phyloP scores from a whole-genome alignment of 2,888 invertebrate species.

The Lycocerus yunnanus region DNA sequence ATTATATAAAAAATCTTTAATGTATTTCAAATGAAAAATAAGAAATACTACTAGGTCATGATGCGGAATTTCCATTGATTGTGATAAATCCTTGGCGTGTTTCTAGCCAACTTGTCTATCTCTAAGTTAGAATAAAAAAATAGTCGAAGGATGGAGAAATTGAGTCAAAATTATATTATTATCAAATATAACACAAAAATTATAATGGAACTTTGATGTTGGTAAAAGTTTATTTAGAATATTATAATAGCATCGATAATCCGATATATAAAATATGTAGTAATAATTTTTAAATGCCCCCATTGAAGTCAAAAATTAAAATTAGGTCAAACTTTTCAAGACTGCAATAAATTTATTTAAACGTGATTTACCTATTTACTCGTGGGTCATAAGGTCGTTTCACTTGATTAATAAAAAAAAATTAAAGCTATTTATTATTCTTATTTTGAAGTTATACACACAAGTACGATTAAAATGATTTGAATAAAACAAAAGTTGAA shows the following conservation, averaged over 20 bases:
- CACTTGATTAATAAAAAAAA: background rate
- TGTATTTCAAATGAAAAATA: background rate
- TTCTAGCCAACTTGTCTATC: constrained; percentile 1
- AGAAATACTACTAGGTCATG: background rate
- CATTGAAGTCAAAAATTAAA: background rate
- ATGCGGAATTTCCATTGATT: constrained; percentile 3
- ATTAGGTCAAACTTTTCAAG: background rate
- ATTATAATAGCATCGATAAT: background rate
- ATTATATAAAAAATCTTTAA: too few species aligned
- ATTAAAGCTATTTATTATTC: background rate
- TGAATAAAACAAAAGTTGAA: background rate
- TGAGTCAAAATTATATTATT: background rate
- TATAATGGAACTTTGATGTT: background rate
- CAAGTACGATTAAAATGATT: background rate
- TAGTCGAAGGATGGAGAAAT: background rate
- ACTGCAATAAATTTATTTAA: background rate
- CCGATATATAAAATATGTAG: too few species aligned
- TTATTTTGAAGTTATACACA: background rate
- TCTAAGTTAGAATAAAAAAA: background rate
- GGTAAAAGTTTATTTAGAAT: background rate
- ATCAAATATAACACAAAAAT: background rate
- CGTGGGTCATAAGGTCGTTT: background rate
- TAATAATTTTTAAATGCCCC: background rate
- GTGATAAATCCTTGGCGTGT: constrained; percentile 2
- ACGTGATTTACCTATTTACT: background rate